phyloP scores from a whole-genome alignment of 1,140 invertebrate genomes.

The Trissolcus basalis region DNA sequence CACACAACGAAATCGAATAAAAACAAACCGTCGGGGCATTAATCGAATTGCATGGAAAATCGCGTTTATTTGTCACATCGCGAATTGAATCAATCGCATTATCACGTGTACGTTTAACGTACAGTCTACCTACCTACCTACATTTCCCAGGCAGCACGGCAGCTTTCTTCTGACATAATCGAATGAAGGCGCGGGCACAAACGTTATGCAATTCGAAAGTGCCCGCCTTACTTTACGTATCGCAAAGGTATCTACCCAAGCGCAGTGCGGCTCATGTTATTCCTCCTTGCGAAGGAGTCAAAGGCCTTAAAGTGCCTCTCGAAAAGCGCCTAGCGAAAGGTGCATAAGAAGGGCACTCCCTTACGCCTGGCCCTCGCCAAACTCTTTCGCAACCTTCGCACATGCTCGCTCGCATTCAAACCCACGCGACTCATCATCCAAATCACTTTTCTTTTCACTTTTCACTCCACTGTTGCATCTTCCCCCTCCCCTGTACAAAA shows the following conservation, averaged over 20 bases:
- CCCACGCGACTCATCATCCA: neutral
- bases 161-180: slow-evolving; percentile 77
- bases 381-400: slow-evolving; percentile 31
- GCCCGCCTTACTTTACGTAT: slow-evolving; percentile 76
- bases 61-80: slow-evolving; percentile 45
- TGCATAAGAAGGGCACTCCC: slow-evolving; percentile 54
- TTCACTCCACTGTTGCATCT: too few relatives aligned
- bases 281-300: slow-evolving; percentile 57
- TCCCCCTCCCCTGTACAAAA: too few relatives aligned
- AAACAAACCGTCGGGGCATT: neutral
- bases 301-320: slow-evolving; percentile 54
- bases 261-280: slow-evolving; percentile 51
- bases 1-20: neutral
- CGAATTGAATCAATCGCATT: slow-evolving; percentile 49
- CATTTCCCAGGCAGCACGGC: slow-evolving; percentile 73
- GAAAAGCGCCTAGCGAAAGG: slow-evolving; percentile 48
- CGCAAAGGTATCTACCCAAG: slow-evolving; percentile 61
- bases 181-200: slow-evolving; percentile 74
- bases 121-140: slow-evolving; percentile 60
- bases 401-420: neutral
- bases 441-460: too few relatives aligned
- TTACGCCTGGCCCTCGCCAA: slow-evolving; percentile 32
- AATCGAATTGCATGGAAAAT: slow-evolving; percentile 12
- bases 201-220: slow-evolving; percentile 76
- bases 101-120: slow-evolving; percentile 54